Evolutionary conservation across 2,888 invertebrate genomes (phyloP).

Genomic region (Chouioia cunea): DNA sequence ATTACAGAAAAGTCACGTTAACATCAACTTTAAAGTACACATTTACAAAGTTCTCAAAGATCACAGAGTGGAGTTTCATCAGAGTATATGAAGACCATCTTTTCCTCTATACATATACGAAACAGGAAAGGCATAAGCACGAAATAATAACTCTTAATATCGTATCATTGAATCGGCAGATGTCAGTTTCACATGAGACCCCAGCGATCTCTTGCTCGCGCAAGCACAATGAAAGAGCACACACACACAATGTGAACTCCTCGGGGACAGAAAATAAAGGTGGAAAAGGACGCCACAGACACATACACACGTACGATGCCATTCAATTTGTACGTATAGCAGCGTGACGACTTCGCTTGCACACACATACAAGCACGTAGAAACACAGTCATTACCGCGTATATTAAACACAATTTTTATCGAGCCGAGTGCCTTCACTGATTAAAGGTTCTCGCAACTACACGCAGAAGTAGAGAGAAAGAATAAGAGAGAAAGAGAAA

Average conservation of each 20-base stretch:
- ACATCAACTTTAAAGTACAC: too few relatives aligned
- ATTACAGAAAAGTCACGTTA: too few relatives aligned
- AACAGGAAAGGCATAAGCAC: too few relatives aligned
- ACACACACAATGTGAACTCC: constrained; percentile 12
- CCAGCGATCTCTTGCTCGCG: constrained; percentile 6
- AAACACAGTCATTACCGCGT: constrained; percentile 40
- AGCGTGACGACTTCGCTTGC: constrained; percentile 12
- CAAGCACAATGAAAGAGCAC: constrained; percentile 17
- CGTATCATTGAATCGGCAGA: background rate
- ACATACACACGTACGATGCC: background rate
- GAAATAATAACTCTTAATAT: too few relatives aligned
- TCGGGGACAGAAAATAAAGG: constrained; percentile 29
- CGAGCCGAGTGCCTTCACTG: constrained; percentile 22
- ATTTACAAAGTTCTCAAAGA: too few relatives aligned
- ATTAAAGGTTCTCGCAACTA: constrained; percentile 40
- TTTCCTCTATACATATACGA: too few relatives aligned
- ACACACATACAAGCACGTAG: background rate
- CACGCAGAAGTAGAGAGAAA: background rate
- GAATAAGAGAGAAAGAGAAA: background rate
- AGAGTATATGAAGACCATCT: too few relatives aligned
- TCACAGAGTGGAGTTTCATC: too few relatives aligned
- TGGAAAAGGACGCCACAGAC: constrained; percentile 8
- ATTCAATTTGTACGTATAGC: constrained; percentile 37
- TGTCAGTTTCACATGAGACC: constrained; percentile 16
- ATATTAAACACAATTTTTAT: constrained; percentile 42